These are phyloP conservation scores for Bombyx mori DNA, from an alignment of 1,140 invertebrate genomes.

Conservation along the genomic window DNA sequence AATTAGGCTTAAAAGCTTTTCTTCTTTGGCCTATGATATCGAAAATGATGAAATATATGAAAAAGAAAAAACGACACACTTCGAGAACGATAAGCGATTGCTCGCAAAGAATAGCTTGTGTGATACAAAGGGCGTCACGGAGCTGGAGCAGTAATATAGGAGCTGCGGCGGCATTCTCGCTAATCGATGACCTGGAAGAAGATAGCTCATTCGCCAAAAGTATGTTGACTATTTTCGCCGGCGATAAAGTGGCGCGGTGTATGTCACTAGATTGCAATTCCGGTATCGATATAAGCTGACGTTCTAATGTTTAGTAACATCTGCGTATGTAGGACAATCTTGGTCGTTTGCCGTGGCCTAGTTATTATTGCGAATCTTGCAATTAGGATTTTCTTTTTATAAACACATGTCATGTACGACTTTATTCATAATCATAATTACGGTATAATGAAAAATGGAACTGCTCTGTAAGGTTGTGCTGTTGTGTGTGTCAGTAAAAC, in stretches of 20 bases:
- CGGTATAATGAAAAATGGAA: too few relatives aligned
- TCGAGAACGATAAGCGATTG: slow-evolving; percentile 50
- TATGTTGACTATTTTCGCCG: slow-evolving; percentile 51
- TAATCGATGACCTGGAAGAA: slow-evolving; percentile 54
- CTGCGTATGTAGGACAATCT: slow-evolving; percentile 24
- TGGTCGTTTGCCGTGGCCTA: slow-evolving; percentile 13
- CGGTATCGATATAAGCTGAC: slow-evolving; percentile 57
- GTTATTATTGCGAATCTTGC: slow-evolving; percentile 21
- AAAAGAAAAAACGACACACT: slow-evolving; percentile 43
- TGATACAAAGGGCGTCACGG: slow-evolving; percentile 41
- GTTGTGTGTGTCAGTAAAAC: background rate
- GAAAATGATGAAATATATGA: slow-evolving; percentile 59
- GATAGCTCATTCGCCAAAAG: slow-evolving; percentile 49
- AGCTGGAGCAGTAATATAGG: slow-evolving; percentile 50
- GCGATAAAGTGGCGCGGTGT: slow-evolving; percentile 59
- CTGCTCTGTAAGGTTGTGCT: background rate
- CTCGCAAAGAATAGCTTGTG: slow-evolving; percentile 51
- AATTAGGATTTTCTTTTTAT: slow-evolving; percentile 15
- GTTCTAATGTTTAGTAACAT: slow-evolving; percentile 29
- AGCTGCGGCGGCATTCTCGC: slow-evolving; percentile 45
- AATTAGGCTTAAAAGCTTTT: slow-evolving; percentile 50
- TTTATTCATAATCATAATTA: too few relatives aligned
- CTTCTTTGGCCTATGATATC: slow-evolving; percentile 59
- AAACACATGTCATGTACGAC: slow-evolving; percentile 3
- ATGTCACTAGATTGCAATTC: slow-evolving; percentile 62